Conservation (phyloP, 1,140 invertebrate genomes). For the Paracyclopina nana region DNA sequence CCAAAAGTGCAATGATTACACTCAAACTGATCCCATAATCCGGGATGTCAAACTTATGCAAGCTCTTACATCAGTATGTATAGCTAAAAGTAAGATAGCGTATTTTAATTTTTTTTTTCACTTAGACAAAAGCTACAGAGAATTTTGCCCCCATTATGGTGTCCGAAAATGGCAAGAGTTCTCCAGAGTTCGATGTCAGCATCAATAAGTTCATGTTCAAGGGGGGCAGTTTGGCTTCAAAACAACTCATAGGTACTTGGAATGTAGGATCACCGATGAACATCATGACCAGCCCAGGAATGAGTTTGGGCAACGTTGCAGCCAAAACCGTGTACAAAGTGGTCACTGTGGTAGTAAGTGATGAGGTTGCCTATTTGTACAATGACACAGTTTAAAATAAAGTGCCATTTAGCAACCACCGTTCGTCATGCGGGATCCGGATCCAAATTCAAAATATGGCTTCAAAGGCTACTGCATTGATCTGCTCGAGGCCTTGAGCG, state of each 20-base stretch:
- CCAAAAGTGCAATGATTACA: neutral
- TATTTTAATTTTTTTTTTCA: too few species aligned
- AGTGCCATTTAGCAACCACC: slow-evolving; percentile 46
- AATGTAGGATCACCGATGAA: slow-evolving; percentile 39
- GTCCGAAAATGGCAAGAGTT: neutral
- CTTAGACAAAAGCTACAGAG: too few species aligned
- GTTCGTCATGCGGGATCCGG: slow-evolving; percentile 40
- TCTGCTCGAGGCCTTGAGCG: slow-evolving; percentile 58
- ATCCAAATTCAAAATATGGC: slow-evolving; percentile 27
- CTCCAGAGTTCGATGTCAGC: neutral
- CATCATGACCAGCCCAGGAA: slow-evolving; percentile 30
- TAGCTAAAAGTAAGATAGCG: too few species aligned
- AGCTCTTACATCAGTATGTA: neutral
- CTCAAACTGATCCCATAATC: neutral
- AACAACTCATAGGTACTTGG: slow-evolving; percentile 38
- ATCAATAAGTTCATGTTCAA: neutral
- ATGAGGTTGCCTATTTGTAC: neutral
- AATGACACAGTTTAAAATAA: neutral
- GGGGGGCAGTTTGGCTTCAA: neutral
- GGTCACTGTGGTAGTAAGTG: slow-evolving; percentile 45
- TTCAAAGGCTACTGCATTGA: slow-evolving; percentile 86
- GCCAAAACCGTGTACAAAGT: slow-evolving; percentile 58
- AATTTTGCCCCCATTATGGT: neutral
- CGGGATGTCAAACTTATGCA: slow-evolving; percentile 5
- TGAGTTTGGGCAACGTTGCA: slow-evolving; percentile 46